Base-by-base conservation (phyloP, 2,797 vertebrate species). In the Cynopterus sphinx region DNA sequence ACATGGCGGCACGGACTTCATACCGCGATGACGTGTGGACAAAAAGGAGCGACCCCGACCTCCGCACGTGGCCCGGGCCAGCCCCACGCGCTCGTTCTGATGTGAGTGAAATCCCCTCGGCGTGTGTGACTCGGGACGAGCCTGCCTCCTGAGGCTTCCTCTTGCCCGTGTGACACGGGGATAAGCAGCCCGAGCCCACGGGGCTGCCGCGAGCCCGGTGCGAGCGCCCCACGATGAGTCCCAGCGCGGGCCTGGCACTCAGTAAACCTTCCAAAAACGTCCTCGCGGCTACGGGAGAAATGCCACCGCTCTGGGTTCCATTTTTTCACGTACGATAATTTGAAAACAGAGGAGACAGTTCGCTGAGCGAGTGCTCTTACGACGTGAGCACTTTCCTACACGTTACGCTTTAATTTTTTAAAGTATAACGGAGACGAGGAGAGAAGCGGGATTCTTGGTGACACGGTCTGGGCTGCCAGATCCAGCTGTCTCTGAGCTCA, bases 151-250 rank as follows among this genome's bases (percentile, higher is more conserved):
- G 10, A 24, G 55, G 17, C 70, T 63, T 2, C 2, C 41, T 21
- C 10, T 17, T 53, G 61, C n/a, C 26, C 5, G 13, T 55, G 51
- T 39, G 10, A 36, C 22, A 36, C 10, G 41, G 33, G 17, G 22
- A 6, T 2, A 24, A 19, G 5, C 7, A 21, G 3, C 67, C 13
- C 55, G 6, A 7, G 24, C 9, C 51, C 19, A 0, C 0, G 0
- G 51, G 88, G 43, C 39, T 1, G 4, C 0, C 21, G 3, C 1
- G 31, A 49, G 65, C 49, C 28, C 21, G 31, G 2, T 6, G 26
- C 1, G 15, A 24, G 51, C 2, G 31, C 3, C 22, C 57, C 19
- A 26, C 1, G 9, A 13, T 17, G 41, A 22, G 63, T 33, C 41
- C 9, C 28, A 8, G 82, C 51, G 22, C 36, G 28, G 75, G 5